Evolutionary conservation across 2,113 vertebrate genomes (phyloP), one percentile per base, ranked within the genome.

Genomic region (Propithecus coquereli): DNA sequence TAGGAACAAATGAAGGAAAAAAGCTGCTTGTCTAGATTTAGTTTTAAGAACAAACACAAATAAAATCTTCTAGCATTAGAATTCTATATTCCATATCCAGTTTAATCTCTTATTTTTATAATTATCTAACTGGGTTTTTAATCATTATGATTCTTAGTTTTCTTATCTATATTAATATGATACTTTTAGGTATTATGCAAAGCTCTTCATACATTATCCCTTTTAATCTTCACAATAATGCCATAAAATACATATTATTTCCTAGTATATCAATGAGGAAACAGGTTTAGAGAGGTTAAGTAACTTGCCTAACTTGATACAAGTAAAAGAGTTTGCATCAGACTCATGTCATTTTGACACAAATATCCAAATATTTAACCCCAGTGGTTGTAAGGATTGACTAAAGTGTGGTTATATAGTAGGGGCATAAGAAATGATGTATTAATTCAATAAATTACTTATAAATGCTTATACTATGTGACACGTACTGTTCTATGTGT

Each of bases 171-270:
- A 66, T n/a, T 90, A 89, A 73, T 65, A 47, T 3, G 18, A 25
- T 40, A 68, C 11, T 59, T 95, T 86, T 43, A 93, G 32, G 32
- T 57, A 83, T 61, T 89, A 5, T 68, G 1, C 22, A 88, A 88
- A 97, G 11, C 6, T 87, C 47, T 87, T 91, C 7, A 54, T 37
- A 34, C 2, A 40, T 61, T 54, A 73, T 34, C 12, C 8, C 17
- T 86, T 96, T 90, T 32, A 74, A 88, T 93, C 27, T 65, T 94
- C 40, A 84, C 25, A 84, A 37, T 37, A 83, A 47, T 86, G 30
- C 32, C 13, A 65, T 87, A 32, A 90, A 93, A 82, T 47, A 79
- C 10, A 23, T 93, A 52, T 87, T 71, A 76, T 66, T 94, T 94
- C 32, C 13, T 54, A 25, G 80, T 93, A 85, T 54, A 71, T 11